Base-by-base conservation (phyloP, 2,797 vertebrate species). In the Prunella strophiata region DNA sequence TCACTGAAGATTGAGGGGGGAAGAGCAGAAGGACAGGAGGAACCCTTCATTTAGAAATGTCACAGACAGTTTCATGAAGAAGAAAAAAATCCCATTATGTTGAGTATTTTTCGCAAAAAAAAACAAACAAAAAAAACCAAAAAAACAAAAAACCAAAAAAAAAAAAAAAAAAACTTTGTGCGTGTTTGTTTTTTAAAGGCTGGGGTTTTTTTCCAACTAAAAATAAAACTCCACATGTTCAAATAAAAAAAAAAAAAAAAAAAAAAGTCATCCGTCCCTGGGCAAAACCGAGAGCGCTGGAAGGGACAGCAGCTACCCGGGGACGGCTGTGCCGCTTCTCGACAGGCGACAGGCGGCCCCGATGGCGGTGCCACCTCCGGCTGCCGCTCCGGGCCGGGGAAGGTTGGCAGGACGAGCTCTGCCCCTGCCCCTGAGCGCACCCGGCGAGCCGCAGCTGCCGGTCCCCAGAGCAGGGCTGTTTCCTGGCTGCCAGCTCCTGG, bases 11-110 rank as follows among this genome's bases (percentile, higher is more conserved):
- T 36, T 45, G 82, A 89, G 45, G 59, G 48, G 34, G 34, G 15
- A 50, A 85, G 79, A 85, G 71, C 68, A 93, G 67, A 78, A 78
- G 91, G 81, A 66, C 75, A 81, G 65, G 50, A 91, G 79, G 65
- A 94, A 89, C 76, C 52, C 47, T 89, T 89, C 78, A 45, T 62
- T 93, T 84, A 68, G 76, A 88, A 91, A 92, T 76, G 86, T 92
- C 94, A 74, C 65, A 26, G 45, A 47, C 55, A 52, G 30, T 63
- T 92, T 66, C 6, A 5, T 2, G 0, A 87, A 74, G 62, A 93
- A 80, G 42, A 57, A 84, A 74, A 83, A 81, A 96, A 84, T 48
- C 68, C 95, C 66, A 84, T 91, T 92, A 76, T 57, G 59, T 34
- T 75, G 70, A 94, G 78, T 68, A 52, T 63, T 77, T 87, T 78